A percentile compares a stretch with the other conserved stretches of the same genome.
These are phyloP conservation scores for Erpobdella octoculata DNA, from an alignment of 2,888 invertebrate genomes.

Conservation along the genomic window DNA sequence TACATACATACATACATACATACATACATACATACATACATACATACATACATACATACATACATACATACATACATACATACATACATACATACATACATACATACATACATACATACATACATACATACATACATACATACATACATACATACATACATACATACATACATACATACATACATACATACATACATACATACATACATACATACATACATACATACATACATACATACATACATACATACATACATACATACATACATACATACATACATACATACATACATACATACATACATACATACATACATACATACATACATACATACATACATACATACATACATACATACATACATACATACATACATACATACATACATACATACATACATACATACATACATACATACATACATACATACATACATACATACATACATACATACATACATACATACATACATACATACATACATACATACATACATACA, in stretches of 20 bases:
- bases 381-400: background rate
- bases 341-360: constrained; percentile 1
- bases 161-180: background rate
- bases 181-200: background rate
- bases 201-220: constrained; percentile 1
- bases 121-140: constrained; percentile 3
- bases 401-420: constrained; percentile 1
- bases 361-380: background rate
- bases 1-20: background rate
- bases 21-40: background rate
- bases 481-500: constrained; percentile 1
- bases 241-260: constrained; percentile 1
- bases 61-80: constrained; percentile 1
- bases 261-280: constrained; percentile 1
- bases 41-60: constrained; percentile 1
- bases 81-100: constrained; percentile 1
- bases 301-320: constrained; percentile 1
- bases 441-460: constrained; percentile 1
- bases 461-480: constrained; percentile 1
- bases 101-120: constrained; percentile 1
- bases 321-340: background rate
- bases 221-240: constrained; percentile 1
- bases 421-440: constrained; percentile 1
- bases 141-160: constrained; percentile 4
- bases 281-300: constrained; percentile 1